Evolutionary conservation across 2,113 vertebrate genomes (phyloP).

Genomic region (Rhinichthys klamathensis): DNA sequence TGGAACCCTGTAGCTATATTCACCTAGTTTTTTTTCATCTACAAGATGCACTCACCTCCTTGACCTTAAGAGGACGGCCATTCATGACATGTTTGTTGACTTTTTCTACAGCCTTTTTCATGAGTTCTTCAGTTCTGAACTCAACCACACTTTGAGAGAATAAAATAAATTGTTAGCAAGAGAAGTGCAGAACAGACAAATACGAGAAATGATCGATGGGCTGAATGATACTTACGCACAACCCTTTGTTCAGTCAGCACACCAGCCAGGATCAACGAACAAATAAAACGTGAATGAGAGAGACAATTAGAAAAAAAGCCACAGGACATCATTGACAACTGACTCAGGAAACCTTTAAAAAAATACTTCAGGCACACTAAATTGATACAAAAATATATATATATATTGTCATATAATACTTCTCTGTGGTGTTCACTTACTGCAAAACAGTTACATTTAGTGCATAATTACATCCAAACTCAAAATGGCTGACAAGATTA

Average conservation of each 20-base stretch:
- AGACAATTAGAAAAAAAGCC: constrained; percentile 57
- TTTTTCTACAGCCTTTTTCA: constrained; percentile 97
- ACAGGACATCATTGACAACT: constrained; percentile 61
- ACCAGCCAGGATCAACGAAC: constrained; percentile 59
- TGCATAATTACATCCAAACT: constrained; percentile 63
- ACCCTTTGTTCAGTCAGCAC: constrained; percentile 80
- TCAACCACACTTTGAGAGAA: constrained; percentile 86
- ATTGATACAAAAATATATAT: neutral
- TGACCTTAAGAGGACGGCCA: constrained; percentile 95
- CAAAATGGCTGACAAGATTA: constrained; percentile 39
- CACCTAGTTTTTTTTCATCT: neutral
- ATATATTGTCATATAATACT: neutral
- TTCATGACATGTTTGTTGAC: constrained; percentile 95
- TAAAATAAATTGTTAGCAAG: neutral
- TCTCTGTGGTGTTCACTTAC: constrained; percentile 42
- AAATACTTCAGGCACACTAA: neutral
- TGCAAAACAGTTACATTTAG: constrained; percentile 22
- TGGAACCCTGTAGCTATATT: neutral
- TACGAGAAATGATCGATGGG: neutral
- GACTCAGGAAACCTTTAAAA: constrained; percentile 23
- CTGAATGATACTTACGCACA: constrained; percentile 89
- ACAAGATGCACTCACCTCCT: constrained; percentile 80
- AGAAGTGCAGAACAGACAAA: neutral
- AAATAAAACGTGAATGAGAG: constrained; percentile 61
- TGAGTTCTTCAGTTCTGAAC: constrained; percentile 97